phyloP scores from a whole-genome alignment of 1,140 invertebrate species.

The Pomacea maculata region DNA sequence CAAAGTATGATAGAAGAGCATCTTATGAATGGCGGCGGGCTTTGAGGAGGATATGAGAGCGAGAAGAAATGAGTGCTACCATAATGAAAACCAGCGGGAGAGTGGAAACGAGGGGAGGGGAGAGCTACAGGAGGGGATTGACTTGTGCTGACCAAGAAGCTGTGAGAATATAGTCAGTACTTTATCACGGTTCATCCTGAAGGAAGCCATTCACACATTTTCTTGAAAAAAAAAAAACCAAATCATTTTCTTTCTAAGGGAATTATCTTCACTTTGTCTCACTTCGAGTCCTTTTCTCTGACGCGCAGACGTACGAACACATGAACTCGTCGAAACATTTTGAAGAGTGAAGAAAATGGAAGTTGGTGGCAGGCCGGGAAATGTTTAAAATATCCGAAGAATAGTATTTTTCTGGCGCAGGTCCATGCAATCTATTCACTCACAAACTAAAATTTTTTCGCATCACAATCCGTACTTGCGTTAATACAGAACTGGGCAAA shows the following conservation, averaged over 20 bases:
- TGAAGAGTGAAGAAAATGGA: no score
- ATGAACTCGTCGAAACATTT: not conserved
- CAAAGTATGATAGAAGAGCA: not conserved
- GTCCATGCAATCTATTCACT: not conserved
- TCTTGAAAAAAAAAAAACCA: not conserved
- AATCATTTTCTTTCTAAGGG: not conserved
- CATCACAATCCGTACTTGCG: no score
- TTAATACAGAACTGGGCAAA: no score
- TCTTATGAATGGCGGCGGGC: slow-evolving; percentile 5
- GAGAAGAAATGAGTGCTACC: slow-evolving; percentile 5
- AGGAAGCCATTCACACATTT: not conserved
- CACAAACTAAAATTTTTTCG: not conserved
- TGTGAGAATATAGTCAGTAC: no score
- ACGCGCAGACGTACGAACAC: not conserved
- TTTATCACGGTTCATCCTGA: not conserved
- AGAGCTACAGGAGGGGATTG: not conserved
- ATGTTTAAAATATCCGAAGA: no score
- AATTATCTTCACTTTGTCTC: slow-evolving; percentile 10
- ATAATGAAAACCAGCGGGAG: slow-evolving; percentile 15
- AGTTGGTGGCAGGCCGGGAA: no score
- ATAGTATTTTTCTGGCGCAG: not conserved
- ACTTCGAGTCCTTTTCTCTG: not conserved
- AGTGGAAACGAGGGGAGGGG: slow-evolving; percentile 13
- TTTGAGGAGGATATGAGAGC: slow-evolving; percentile 1
- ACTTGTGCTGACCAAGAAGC: no score